A percentile compares a stretch with the other conserved stretches of the same genome.
These are phyloP conservation scores for Acanthis flammea DNA, from an alignment of 2,797 vertebrate species.

Conservation along the genomic window DNA sequence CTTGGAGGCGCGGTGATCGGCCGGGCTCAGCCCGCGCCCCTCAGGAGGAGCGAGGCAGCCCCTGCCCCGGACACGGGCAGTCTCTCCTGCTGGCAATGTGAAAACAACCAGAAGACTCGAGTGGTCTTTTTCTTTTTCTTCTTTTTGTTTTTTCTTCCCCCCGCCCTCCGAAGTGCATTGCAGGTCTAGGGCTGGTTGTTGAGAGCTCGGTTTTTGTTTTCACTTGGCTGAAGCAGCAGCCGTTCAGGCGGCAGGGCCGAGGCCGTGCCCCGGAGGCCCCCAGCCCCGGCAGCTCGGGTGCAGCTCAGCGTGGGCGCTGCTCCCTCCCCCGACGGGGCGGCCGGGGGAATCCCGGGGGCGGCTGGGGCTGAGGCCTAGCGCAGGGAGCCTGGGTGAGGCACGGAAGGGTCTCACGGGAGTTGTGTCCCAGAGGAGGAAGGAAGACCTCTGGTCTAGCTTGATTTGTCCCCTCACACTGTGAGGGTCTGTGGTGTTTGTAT, in stretches of 20 bases:
- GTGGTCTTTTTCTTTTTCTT: rapidly evolving
- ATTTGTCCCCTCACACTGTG: rapidly evolving
- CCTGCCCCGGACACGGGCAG: rapidly evolving
- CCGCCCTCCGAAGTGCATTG: background rate
- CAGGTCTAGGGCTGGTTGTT: background rate
- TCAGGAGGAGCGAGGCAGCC: background rate
- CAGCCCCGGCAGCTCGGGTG: background rate
- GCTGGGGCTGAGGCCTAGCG: background rate
- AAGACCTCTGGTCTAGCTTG: background rate
- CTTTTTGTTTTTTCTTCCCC: too few species aligned
- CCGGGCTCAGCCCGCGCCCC: rapidly evolving
- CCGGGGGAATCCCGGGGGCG: background rate
- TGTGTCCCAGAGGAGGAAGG: background rate
- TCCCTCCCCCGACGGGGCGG: background rate
- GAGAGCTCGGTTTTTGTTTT: background rate
- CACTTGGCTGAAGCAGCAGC: background rate
- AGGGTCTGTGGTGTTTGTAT: background rate
- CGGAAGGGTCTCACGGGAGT: too few species aligned
- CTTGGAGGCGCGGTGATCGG: background rate
- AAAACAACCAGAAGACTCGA: rapidly evolving
- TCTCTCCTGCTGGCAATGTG: rapidly evolving
- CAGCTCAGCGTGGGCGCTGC: rapidly evolving
- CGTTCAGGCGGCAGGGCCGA: rapidly evolving
- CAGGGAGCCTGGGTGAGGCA: rapidly evolving
- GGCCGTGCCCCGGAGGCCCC: background rate